These are phyloP conservation scores for Bagarius yarrelli DNA, from an alignment of 2,113 vertebrate genomes.

Conservation along the genomic window DNA sequence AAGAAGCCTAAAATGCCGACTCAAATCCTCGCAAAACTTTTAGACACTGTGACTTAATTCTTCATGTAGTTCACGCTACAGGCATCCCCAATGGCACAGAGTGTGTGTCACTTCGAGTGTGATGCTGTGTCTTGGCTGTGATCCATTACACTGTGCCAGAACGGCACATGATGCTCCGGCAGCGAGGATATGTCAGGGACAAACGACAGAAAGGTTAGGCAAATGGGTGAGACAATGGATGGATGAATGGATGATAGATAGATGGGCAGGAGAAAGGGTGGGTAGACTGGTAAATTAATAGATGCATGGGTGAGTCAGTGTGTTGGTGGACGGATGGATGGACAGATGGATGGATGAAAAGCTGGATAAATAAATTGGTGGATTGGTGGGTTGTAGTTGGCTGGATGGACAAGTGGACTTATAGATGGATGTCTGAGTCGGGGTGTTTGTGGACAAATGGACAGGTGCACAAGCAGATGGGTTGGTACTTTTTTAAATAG, in stretches of 20 bases:
- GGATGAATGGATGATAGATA: background rate
- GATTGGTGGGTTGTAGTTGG: background rate
- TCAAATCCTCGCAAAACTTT: background rate
- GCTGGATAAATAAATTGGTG: no score
- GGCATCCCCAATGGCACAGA: background rate
- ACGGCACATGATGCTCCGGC: background rate
- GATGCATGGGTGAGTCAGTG: no score
- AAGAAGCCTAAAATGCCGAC: background rate
- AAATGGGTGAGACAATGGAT: background rate
- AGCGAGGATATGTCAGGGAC: background rate
- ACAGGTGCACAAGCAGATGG: no score
- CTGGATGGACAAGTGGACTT: background rate
- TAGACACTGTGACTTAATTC: background rate
- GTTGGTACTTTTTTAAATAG: no score
- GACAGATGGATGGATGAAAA: no score
- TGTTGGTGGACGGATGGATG: no score
- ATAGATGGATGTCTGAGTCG: background rate
- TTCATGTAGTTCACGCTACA: background rate
- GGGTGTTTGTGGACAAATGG: no score
- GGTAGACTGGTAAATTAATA: no score
- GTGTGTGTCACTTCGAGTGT: background rate
- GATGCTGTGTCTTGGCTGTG: slow-evolving; percentile 23
- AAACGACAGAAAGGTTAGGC: background rate
- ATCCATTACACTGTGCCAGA: slow-evolving; percentile 15
- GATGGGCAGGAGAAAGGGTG: no score